A percentile compares a stretch with the other conserved stretches of the same genome.
These are phyloP conservation scores for Mycalesis mineus DNA, from an alignment of 2,888 invertebrate genomes.

Conservation along the genomic window DNA sequence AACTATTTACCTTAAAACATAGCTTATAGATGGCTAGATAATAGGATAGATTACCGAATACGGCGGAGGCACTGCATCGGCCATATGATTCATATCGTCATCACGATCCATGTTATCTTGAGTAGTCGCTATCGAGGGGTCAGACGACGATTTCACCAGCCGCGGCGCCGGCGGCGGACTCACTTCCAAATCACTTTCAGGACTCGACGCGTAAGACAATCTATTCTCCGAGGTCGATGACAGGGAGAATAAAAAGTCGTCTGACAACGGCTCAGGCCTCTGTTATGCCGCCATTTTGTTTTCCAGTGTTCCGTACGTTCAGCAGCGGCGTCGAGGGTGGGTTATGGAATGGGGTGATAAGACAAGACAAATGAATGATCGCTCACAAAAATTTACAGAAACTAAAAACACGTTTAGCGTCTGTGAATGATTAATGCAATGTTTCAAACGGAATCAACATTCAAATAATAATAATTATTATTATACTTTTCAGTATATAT, in stretches of 20 bases:
- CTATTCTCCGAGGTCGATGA: slow-evolving; percentile 87
- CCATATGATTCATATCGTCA: slow-evolving; percentile 75
- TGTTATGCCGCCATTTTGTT: slow-evolving; percentile 68
- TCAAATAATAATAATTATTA: slow-evolving; percentile 33
- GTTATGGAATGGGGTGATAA: slow-evolving; percentile 76
- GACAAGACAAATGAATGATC: slow-evolving; percentile 78
- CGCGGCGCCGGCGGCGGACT: slow-evolving; percentile 90
- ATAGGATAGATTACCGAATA: slow-evolving; percentile 83
- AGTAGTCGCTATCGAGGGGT: slow-evolving; percentile 96
- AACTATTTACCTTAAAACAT: too few relatives aligned
- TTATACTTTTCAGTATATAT: too few relatives aligned
- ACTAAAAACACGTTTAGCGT: slow-evolving; percentile 62
- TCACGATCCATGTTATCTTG: slow-evolving; percentile 88
- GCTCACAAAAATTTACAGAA: slow-evolving; percentile 62
- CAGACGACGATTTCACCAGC: slow-evolving; percentile 91
- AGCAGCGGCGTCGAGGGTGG: slow-evolving; percentile 63
- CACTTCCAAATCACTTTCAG: slow-evolving; percentile 91
- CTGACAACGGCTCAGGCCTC: slow-evolving; percentile 97
- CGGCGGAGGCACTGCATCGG: slow-evolving; percentile 88
- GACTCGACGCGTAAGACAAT: slow-evolving; percentile 96
- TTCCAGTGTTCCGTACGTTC: slow-evolving; percentile 47
- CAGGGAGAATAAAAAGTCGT: slow-evolving; percentile 99
- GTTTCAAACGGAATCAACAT: slow-evolving; percentile 58
- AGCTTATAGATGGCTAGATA: too few relatives aligned
- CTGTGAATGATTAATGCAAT: slow-evolving; percentile 66